Conservation (phyloP, 2,113 vertebrate genomes). For the Proterorhinus semilunaris region DNA sequence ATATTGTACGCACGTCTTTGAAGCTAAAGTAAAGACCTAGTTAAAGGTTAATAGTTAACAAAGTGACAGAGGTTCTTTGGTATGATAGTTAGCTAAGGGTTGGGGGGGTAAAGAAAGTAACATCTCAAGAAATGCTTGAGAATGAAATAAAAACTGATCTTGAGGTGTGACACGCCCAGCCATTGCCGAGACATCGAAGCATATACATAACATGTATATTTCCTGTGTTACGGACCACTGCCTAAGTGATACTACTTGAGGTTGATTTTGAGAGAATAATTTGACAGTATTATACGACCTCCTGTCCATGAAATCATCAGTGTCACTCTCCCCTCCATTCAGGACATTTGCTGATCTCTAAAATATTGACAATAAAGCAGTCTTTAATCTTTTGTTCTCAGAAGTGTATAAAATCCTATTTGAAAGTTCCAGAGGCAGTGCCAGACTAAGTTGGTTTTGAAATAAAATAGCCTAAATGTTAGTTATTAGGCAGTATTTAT, state of each 20-base stretch:
- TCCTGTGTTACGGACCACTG: background rate
- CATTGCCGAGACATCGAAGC: background rate
- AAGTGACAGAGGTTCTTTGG: constrained; percentile 1
- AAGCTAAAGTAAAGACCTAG: constrained; percentile 19
- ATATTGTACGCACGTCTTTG: constrained; percentile 16
- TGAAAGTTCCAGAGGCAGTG: too few species aligned
- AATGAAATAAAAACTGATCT: background rate
- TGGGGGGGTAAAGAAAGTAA: background rate
- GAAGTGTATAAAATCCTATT: too few species aligned
- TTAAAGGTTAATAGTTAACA: constrained; percentile 68
- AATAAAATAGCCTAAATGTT: too few species aligned
- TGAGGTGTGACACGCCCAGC: background rate
- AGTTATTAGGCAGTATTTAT: too few species aligned
- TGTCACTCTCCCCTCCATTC: too few species aligned
- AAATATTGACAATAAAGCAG: too few species aligned
- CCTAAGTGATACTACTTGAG: background rate
- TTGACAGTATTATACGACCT: too few species aligned
- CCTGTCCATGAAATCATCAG: too few species aligned
- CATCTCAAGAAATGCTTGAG: background rate
- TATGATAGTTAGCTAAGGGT: background rate
- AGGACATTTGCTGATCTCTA: too few species aligned
- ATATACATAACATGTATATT: background rate
- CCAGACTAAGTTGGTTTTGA: too few species aligned
- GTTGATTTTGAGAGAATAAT: too few species aligned
- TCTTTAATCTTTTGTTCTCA: too few species aligned